Conservation (phyloP, 2,888 invertebrate genomes). For the Elmis aenea region DNA sequence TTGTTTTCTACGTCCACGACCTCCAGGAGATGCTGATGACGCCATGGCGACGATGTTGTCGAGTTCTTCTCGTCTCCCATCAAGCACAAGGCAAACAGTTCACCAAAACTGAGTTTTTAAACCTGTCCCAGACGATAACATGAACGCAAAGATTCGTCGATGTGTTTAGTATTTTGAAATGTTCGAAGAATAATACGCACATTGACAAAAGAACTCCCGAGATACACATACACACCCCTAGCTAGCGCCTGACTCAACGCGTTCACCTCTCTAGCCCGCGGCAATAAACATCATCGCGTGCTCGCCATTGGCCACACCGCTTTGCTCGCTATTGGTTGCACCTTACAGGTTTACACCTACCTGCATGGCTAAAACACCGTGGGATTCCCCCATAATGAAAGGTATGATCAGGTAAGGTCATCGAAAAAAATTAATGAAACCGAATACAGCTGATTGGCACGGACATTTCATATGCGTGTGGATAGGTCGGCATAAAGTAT, state of each 20-base stretch:
- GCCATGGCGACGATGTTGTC: constrained; percentile 30
- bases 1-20: constrained; percentile 54
- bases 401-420: too few species aligned
- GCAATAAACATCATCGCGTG: constrained; percentile 43
- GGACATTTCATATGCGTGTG: constrained; percentile 32
- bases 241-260: constrained; percentile 39
- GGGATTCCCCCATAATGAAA: too few species aligned
- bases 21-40: constrained; percentile 33
- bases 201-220: constrained; percentile 25
- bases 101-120: constrained; percentile 16
- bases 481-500: constrained; percentile 33
- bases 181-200: constrained; percentile 16
- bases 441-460: constrained; percentile 34
- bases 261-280: constrained; percentile 40
- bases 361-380: constrained; percentile 29
- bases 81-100: constrained; percentile 31
- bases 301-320: constrained; percentile 45
- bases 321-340: constrained; percentile 43
- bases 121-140: constrained; percentile 9
- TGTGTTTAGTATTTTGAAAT: constrained; percentile 7
- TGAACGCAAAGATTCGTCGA: constrained; percentile 10
- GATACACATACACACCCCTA: constrained; percentile 40
- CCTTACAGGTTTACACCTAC: constrained; percentile 47
- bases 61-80: constrained; percentile 39
- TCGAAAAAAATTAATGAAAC: too few species aligned